These are phyloP conservation scores for Psammodynastes pulverulentus DNA, from an alignment of 2,113 vertebrate genomes.

Conservation along the genomic window DNA sequence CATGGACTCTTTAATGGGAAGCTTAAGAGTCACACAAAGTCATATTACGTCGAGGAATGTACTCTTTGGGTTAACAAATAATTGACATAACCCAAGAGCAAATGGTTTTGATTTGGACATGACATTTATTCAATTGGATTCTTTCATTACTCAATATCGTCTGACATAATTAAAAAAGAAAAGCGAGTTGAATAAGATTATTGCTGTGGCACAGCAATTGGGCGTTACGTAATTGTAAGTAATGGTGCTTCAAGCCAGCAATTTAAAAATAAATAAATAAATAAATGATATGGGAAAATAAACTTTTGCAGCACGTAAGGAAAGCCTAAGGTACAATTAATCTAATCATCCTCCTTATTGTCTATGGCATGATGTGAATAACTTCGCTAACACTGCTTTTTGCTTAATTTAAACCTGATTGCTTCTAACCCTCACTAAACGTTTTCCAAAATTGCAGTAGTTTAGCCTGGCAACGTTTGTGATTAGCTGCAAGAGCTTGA, in stretches of 20 bases:
- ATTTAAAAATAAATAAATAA: conserved; percentile 19
- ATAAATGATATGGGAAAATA: conserved; percentile 15
- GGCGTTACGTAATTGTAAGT: conserved; percentile 8
- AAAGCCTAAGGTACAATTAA: conserved; percentile 33
- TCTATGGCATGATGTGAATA: conserved; percentile 62
- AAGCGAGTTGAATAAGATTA: background rate
- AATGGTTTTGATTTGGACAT: background rate
- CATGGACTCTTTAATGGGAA: background rate
- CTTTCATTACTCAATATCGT: conserved; percentile 22
- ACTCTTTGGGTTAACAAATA: background rate
- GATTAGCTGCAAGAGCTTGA: conserved; percentile 85
- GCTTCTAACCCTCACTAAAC: conserved; percentile 85
- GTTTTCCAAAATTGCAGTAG: conserved; percentile 83
- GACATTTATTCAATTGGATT: background rate
- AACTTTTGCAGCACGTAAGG: conserved; percentile 40
- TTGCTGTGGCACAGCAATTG: conserved; percentile 11
- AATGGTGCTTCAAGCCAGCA: background rate
- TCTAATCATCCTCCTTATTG: conserved; percentile 47
- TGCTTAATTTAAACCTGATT: conserved; percentile 79
- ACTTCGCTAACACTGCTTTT: conserved; percentile 71
- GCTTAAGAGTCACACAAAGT: background rate
- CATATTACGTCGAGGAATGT: background rate
- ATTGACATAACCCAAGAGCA: background rate
- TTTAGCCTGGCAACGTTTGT: conserved; percentile 82
- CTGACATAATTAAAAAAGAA: conserved; percentile 21